These are phyloP conservation scores for Plectrocnemia conspersa DNA, from an alignment of 1,140 invertebrate species.

Conservation along the genomic window DNA sequence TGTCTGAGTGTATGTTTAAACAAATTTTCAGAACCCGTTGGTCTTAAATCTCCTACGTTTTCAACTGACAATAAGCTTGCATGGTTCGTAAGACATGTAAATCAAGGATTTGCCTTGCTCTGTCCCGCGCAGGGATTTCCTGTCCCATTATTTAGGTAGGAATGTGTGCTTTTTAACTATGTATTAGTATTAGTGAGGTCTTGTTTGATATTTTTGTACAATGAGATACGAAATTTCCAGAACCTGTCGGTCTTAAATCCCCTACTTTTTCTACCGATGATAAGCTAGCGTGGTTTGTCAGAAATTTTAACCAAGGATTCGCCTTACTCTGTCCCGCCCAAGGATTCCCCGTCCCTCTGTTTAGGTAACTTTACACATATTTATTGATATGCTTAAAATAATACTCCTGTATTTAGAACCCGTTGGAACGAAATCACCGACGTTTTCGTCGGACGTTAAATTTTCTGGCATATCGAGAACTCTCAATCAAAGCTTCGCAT, in stretches of 20 bases:
- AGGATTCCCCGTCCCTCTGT: slow-evolving; percentile 51
- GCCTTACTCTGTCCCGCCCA: slow-evolving; percentile 50
- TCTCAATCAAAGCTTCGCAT: slow-evolving; percentile 54
- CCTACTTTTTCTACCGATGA: slow-evolving; percentile 48
- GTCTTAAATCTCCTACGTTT: slow-evolving; percentile 56
- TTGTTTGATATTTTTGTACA: no score
- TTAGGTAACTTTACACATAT: slow-evolving; percentile 43
- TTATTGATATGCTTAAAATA: slow-evolving; percentile 38
- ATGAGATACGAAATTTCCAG: slow-evolving; percentile 51
- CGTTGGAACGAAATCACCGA: slow-evolving; percentile 64
- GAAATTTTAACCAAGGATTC: slow-evolving; percentile 43
- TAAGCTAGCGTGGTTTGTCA: slow-evolving; percentile 49
- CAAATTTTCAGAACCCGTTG: slow-evolving; percentile 49
- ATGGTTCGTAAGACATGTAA: slow-evolving; percentile 52
- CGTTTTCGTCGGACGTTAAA: slow-evolving; percentile 61
- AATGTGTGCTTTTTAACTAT: slow-evolving; percentile 41
- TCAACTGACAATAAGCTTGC: slow-evolving; percentile 59
- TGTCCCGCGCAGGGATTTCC: slow-evolving; percentile 68
- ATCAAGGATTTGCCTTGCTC: slow-evolving; percentile 52
- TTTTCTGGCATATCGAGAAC: slow-evolving; percentile 54
- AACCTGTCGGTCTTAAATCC: slow-evolving; percentile 47
- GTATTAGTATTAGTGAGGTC: no score
- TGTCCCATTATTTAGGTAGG: slow-evolving; percentile 67
- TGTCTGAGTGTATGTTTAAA: slow-evolving; percentile 56
- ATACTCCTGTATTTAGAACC: slow-evolving; percentile 55